Base-by-base conservation (phyloP, 2,797 vertebrate genomes). In the Coccyzus lansbergi region DNA sequence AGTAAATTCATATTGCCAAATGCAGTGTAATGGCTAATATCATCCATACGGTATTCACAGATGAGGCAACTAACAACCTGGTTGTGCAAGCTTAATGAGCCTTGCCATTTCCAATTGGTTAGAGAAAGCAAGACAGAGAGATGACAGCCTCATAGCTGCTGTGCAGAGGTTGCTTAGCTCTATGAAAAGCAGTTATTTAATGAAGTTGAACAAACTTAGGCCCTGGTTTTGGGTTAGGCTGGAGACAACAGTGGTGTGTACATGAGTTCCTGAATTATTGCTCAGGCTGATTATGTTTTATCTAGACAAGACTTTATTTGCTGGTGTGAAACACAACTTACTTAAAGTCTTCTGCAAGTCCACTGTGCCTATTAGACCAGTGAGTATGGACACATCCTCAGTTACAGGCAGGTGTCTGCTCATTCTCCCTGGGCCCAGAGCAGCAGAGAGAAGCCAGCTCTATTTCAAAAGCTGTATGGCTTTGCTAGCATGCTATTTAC, bases 391-490 rank as follows among this genome's bases (percentile, higher is more conserved):
- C 44, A 19, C 9, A 3, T 62, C 16, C 29, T 51, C 0, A 0
- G 28, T 13, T n/a, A 36, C 31, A 29, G n/a, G 14, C 48, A 58
- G 31, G 18, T 3, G 0, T 69, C 33, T 46, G 16, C 44, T 78
- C 9, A 3, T 22, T 36, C 8, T 51, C 16, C 3, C 11, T 0
- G 0, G 5, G 22, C 24, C 28, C 26, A n/a, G 24, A 62, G 33
- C 42, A 26, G 20, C 20, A 29, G 58, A 12, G 33, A 56, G 53
- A 65, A 33, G 48, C 20, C 33, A 53, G 19, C 12, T 44, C 15
- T 48, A 2, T 53, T 70, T 59, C 29, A 64, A 51, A 52, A 74
- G 28, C 52, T 65, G 24, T n/a, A 22, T 19, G 72, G 28, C n/a
- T 62, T 9, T 76, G 34, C 38, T 40, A 40, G 36, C 24, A 24